Base-by-base conservation (phyloP, 2,113 vertebrate species). In the Symphodus melops region DNA sequence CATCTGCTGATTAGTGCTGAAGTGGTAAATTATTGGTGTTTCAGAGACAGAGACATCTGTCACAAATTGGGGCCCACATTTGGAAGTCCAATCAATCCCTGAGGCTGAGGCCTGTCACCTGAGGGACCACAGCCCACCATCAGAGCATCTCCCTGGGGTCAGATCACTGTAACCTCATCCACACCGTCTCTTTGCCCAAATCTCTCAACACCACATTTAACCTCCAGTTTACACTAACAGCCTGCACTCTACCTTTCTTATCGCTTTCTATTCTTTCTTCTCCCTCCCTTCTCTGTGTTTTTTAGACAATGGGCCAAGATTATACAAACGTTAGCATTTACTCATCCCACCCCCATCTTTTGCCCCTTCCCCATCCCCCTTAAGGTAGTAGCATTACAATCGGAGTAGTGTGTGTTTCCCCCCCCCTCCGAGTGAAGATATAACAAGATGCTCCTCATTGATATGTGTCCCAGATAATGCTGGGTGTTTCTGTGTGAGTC, bases 41-140 rank as follows among this genome's bases (percentile, higher is more conserved):
- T 75, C 53, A 65, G 58, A n/a, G n/a, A 71, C 20, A 62, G 61
- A 77, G 78, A 81, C 83, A 90, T 86, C 88, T 89, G 87, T 82
- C 86, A 69, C 73, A 36, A 37, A 55, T 52, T 42, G 13, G 62
- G 49, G 25, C n/a, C 6, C 46, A 79, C 83, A 76, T 71, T 74
- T 66, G 62, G 72, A 74, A 70, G 71, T 61, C 67, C 81, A 65
- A 61, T 61, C 79, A 68, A 67, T 28, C 65, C 67, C 61, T 0
- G 16, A 77, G 75, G 80, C 62, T 5, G 20, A 54, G 62, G 44
- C 57, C 61, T 14, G 21, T 65, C 36, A 59, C 60, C 54, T 71
- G 54, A 75, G 74, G 68, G 46, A 25, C 41, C 51, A 13, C 19
- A 28, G 74, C 55, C 75, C 77, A 78, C 79, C 53, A 72, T 37